Conservation (phyloP, 2,113 vertebrate species). For the Crotalus horridus region DNA sequence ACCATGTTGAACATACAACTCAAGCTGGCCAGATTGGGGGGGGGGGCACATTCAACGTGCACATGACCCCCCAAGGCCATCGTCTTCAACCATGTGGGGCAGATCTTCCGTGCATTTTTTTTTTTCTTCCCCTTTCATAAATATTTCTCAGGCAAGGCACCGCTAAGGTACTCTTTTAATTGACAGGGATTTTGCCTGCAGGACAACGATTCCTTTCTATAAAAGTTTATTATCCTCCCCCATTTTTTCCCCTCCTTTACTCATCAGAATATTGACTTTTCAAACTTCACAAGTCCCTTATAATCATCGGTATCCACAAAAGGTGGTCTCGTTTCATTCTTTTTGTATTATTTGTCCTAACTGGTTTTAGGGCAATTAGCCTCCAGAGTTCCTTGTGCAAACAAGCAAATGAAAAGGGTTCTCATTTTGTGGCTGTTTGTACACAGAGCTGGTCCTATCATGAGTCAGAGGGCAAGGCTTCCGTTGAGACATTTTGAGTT, state of each 20-base stretch:
- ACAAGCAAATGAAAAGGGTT: not conserved
- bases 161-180: not conserved
- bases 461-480: not conserved
- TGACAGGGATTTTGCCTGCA: not conserved
- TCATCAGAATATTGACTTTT: not conserved
- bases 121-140: constrained; percentile 14
- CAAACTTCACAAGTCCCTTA: not conserved
- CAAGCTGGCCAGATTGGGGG: not conserved
- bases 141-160: not conserved
- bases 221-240: not conserved
- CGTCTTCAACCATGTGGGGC: not conserved
- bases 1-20: too few relatives aligned
- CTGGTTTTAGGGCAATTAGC: not conserved
- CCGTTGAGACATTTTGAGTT: not conserved
- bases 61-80: not conserved
- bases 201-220: not conserved
- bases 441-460: not conserved
- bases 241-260: not conserved
- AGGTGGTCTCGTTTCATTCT: not conserved
- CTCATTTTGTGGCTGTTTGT: not conserved
- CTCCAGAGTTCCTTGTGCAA: not conserved
- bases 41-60: not conserved
- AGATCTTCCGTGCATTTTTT: not conserved
- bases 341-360: not conserved
- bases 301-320: not conserved